These are phyloP conservation scores for Muntiacus reevesi DNA, from an alignment of 2,113 vertebrate species.

Conservation along the genomic window DNA sequence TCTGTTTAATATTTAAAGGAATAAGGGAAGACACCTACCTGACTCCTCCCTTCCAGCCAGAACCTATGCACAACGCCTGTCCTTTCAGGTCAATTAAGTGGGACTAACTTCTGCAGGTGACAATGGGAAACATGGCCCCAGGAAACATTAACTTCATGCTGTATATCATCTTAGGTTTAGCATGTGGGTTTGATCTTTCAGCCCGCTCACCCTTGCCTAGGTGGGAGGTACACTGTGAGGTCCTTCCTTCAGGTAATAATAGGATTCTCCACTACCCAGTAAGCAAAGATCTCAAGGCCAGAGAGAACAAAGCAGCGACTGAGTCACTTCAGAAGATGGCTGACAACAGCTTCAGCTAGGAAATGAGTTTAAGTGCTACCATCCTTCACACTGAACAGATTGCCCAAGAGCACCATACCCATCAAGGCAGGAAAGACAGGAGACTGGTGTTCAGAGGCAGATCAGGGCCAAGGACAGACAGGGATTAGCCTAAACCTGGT, in stretches of 20 bases:
- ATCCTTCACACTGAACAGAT: not conserved
- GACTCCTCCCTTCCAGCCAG: not conserved
- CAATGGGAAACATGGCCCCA: not conserved
- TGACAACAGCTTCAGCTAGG: not conserved
- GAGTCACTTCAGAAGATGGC: not conserved
- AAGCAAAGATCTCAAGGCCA: not conserved
- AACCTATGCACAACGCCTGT: not conserved
- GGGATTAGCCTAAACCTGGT: conserved; percentile 15
- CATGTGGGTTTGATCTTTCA: not conserved
- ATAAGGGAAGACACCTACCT: not conserved
- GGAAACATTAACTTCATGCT: not conserved
- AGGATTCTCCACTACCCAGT: not conserved
- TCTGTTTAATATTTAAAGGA: not conserved
- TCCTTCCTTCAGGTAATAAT: not conserved
- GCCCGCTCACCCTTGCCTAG: not conserved
- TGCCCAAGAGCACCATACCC: not conserved
- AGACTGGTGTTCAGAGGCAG: not conserved
- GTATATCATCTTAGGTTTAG: not conserved
- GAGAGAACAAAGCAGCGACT: not conserved
- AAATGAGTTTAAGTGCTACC: not conserved
- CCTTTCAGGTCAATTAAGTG: not conserved
- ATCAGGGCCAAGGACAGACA: conserved; percentile 37
- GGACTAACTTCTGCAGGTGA: not conserved
- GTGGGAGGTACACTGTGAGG: not conserved
- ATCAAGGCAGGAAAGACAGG: not conserved